phyloP scores from a whole-genome alignment of 2,888 invertebrate species.

The Andrena bucephala region DNA sequence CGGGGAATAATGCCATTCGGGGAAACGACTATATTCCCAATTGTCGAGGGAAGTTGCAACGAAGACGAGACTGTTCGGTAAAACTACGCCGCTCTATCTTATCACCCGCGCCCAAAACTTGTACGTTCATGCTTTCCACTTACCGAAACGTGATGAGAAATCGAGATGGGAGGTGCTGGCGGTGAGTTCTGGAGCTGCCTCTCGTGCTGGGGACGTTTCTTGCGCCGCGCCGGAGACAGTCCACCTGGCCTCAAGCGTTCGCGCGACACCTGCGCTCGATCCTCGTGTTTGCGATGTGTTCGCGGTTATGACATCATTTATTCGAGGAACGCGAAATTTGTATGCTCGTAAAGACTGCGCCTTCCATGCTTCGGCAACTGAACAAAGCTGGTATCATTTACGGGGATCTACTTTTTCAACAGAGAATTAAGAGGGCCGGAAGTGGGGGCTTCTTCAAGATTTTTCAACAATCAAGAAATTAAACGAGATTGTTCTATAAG shows the following conservation, averaged over 20 bases:
- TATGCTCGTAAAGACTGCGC: conserved; percentile 7
- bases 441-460: neutral
- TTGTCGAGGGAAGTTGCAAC: conserved; percentile 17
- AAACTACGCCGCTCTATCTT: conserved; percentile 43
- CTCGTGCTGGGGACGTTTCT: conserved; percentile 43
- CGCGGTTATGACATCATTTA: conserved; percentile 39
- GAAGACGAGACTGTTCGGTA: conserved; percentile 44
- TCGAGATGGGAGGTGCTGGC: conserved; percentile 47
- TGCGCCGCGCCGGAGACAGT: conserved; percentile 37
- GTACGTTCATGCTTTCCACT: conserved; percentile 66
- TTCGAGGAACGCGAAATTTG: conserved; percentile 41
- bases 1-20: neutral
- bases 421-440: neutral
- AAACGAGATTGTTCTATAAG: too few species aligned
- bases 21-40: conserved; percentile 13
- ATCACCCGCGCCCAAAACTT: conserved; percentile 61
- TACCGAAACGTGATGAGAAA: conserved; percentile 71
- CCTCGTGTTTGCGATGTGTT: conserved; percentile 32
- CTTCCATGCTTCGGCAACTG: neutral
- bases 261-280: conserved; percentile 48
- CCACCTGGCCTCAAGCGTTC: conserved; percentile 40
- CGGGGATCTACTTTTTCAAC: neutral
- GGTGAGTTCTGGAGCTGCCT: conserved; percentile 28
- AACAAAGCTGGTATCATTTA: conserved; percentile 5
- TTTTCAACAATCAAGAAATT: neutral